Evolutionary conservation across 1,140 invertebrate species (phyloP).

Genomic region (Micrasema longulum): DNA sequence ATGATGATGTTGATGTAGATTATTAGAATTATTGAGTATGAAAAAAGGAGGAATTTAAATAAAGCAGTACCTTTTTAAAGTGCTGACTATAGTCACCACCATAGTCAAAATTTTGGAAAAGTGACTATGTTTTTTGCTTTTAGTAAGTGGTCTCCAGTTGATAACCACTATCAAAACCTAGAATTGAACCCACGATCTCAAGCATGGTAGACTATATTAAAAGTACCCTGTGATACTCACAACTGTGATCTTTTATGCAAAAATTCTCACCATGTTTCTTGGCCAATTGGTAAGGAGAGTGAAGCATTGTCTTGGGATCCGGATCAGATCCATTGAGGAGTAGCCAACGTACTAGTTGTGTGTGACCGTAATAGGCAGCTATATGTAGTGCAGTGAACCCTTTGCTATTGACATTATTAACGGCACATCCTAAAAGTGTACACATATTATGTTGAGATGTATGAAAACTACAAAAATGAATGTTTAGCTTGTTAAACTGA

Average conservation of each 20-base stretch:
- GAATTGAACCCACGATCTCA: background rate
- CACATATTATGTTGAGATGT: too few species aligned
- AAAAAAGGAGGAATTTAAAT: too few species aligned
- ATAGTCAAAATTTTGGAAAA: background rate
- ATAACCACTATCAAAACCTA: background rate
- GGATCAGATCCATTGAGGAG: conserved; percentile 42
- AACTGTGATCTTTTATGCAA: background rate
- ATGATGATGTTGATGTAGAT: background rate
- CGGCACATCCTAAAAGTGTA: conserved; percentile 36
- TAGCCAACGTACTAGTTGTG: conserved; percentile 39
- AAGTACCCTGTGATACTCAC: background rate
- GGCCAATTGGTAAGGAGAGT: conserved; percentile 28
- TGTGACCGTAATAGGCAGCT: conserved; percentile 37
- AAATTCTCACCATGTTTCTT: conserved; percentile 38
- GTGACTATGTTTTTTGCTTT: background rate
- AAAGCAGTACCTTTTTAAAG: too few species aligned
- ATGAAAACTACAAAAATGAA: too few species aligned
- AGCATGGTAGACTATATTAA: background rate
- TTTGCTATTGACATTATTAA: conserved; percentile 25
- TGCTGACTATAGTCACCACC: background rate
- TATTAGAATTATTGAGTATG: too few species aligned
- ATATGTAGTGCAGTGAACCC: conserved; percentile 36
- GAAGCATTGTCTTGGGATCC: background rate
- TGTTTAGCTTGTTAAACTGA: too few species aligned
- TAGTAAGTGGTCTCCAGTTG: background rate